phyloP scores from a whole-genome alignment of 2,113 vertebrate genomes.

The Hyperopisus bebe region DNA sequence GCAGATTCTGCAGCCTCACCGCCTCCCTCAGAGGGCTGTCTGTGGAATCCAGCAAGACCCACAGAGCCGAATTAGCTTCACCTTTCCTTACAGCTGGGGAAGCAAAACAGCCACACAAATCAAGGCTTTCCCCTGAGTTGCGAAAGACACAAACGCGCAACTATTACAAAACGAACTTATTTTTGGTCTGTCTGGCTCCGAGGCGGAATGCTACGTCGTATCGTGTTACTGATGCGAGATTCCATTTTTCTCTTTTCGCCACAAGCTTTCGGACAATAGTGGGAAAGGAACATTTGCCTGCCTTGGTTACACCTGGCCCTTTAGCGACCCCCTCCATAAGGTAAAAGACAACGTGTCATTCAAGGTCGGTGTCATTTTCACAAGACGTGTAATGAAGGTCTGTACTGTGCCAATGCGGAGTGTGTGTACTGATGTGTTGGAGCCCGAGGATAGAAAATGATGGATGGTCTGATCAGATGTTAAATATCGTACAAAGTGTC shows the following conservation, averaged over 20 bases:
- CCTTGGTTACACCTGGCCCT: not conserved
- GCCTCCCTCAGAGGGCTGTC: not conserved
- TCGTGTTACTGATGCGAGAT: not conserved
- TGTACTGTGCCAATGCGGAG: not conserved
- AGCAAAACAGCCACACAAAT: not conserved
- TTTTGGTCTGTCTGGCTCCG: not conserved
- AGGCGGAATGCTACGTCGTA: not conserved
- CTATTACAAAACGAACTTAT: not conserved
- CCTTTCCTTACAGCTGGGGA: not conserved
- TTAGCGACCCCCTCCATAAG: not conserved
- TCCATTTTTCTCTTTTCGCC: not conserved
- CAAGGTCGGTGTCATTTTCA: not conserved
- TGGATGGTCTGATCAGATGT: constrained; percentile 9
- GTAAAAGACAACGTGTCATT: not conserved
- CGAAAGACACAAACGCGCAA: not conserved
- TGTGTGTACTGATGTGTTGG: not conserved
- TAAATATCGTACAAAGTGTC: constrained; percentile 9
- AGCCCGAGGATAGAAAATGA: not conserved
- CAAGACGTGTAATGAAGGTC: not conserved
- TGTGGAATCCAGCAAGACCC: not conserved
- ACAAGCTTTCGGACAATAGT: constrained; percentile 3
- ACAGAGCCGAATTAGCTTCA: constrained; percentile 2
- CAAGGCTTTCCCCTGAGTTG: not conserved
- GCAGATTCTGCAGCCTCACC: not conserved
- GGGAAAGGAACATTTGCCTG: not conserved